Evolutionary conservation across 2,113 vertebrate species (phyloP), one percentile per base, ranked within the genome.

Genomic region (Potamarius usumacintae): DNA sequence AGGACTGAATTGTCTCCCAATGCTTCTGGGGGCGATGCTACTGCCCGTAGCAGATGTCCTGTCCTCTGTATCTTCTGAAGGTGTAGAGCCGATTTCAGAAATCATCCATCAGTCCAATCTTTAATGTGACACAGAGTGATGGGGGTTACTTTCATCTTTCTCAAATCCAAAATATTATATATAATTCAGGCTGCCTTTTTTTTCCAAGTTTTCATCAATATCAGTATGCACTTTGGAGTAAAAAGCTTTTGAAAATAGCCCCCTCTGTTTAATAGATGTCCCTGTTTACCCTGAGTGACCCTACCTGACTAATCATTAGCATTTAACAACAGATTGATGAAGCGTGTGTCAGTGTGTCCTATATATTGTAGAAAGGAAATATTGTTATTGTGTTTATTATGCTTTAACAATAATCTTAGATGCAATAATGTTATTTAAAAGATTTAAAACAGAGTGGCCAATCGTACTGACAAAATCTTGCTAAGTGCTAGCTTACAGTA

Each of bases 161-260:
- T 92, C 88, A 92, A 7, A 12, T 85, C 86, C 30, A 84, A 50
- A 90, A 78, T 82, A 27, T 80, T 74, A 86, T 55, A 34, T n/a
- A 67, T 17, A 79, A 55, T 82, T 71, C 42, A 71, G 20, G 55
- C 25, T 67, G 22, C n/a, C 30, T 72, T 82, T 12, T 58, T 50
- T 20, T 81, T 12, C 12, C 7, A 48, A 55, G 25, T 85, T 52
- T 71, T 34, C 27, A 48, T 93, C 84, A 62, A 88, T 83, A 89
- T 58, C 91, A 91, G 90, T 93, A 71, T 82, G 90, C 93, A 95
- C 94, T 95, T 94, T 94, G 94, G 94, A 96, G 94, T 95, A 94
- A 95, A 92, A 94, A 92, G 93, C 93, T 93, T 94, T 93, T 96
- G 94, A 95, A 96, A 95, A 94, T 95, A 95, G 94, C 94, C 94